phyloP scores from a whole-genome alignment of 2,888 invertebrate species.

The Tenodera sinensis region DNA sequence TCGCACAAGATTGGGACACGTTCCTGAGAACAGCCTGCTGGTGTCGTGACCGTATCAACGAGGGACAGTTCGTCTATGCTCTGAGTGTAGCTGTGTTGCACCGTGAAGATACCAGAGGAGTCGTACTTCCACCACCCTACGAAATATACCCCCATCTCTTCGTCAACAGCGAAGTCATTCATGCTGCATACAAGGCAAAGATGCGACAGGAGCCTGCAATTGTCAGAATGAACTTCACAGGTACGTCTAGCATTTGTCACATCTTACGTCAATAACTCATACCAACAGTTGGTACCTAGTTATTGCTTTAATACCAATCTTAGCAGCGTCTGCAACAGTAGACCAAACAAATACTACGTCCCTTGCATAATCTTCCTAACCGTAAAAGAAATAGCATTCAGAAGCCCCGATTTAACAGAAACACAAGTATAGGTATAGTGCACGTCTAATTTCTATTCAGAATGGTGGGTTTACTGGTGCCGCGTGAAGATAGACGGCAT shows the following conservation, averaged over 20 bases:
- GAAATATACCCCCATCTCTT: slow-evolving; percentile 50
- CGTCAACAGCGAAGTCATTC: slow-evolving; percentile 40
- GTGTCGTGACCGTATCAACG: slow-evolving; percentile 53
- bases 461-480: too few species aligned
- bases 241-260: background rate
- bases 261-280: too few species aligned
- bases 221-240: slow-evolving; percentile 38
- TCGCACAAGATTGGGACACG: slow-evolving; percentile 66
- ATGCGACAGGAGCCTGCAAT: slow-evolving; percentile 35
- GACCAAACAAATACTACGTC: too few species aligned
- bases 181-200: slow-evolving; percentile 35
- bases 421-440: too few species aligned
- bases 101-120: slow-evolving; percentile 50
- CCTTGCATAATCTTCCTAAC: too few species aligned
- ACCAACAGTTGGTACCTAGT: too few species aligned
- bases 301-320: too few species aligned
- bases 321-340: too few species aligned
- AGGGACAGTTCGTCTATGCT: slow-evolving; percentile 57
- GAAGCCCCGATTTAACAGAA: too few species aligned
- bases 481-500: too few species aligned
- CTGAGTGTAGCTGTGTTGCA: slow-evolving; percentile 53
- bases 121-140: slow-evolving; percentile 55
- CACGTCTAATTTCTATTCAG: too few species aligned
- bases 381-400: too few species aligned
- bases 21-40: slow-evolving; percentile 56